phyloP scores from a whole-genome alignment of 2,113 vertebrate species.

The Hiodon alosoides region DNA sequence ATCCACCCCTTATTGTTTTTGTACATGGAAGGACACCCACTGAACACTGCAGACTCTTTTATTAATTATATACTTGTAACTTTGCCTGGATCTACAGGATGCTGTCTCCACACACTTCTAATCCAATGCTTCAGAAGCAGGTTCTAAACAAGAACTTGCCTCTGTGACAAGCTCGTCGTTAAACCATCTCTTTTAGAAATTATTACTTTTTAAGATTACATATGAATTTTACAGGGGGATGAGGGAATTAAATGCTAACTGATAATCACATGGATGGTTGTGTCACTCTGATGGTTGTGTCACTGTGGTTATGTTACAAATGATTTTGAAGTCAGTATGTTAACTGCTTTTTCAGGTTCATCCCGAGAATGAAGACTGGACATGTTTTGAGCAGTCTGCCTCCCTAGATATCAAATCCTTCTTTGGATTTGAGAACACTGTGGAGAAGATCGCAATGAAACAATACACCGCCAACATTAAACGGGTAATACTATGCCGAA shows the following conservation, averaged over 20 bases:
- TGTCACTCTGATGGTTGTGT: no score
- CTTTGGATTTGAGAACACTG: conserved; percentile 73
- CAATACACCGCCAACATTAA: conserved; percentile 75
- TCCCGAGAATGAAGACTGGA: conserved; percentile 78
- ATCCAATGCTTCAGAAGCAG: no score
- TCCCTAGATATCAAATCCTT: conserved; percentile 76
- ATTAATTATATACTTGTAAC: not conserved
- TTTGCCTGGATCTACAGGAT: conserved; percentile 9
- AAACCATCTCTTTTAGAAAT: no score
- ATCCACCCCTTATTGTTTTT: not conserved
- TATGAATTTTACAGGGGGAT: no score
- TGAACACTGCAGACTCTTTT: not conserved
- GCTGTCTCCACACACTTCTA: not conserved
- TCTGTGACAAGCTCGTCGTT: no score
- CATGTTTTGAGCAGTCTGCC: conserved; percentile 75
- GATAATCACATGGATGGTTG: no score
- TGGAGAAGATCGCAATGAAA: conserved; percentile 80
- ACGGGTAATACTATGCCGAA: conserved; percentile 48
- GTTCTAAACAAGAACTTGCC: no score
- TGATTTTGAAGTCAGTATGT: not conserved
- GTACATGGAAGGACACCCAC: not conserved
- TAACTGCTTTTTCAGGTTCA: conserved; percentile 59
- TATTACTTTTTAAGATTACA: no score
- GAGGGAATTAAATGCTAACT: no score
- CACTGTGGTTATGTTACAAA: not conserved